Conservation (phyloP, 2,113 vertebrate species). For the Hippocampus abdominalis region DNA sequence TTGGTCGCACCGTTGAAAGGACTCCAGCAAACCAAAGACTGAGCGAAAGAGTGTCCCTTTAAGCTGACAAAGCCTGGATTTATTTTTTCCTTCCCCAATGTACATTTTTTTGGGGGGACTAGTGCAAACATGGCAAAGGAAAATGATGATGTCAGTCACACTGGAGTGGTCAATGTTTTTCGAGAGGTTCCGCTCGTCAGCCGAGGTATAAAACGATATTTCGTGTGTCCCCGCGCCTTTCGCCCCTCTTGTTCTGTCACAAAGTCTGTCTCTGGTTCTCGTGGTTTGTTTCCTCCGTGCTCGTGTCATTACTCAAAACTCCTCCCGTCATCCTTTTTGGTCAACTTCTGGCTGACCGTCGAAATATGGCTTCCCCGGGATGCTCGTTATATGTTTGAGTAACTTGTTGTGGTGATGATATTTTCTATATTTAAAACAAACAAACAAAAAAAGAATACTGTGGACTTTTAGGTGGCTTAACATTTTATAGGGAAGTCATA, state of each 20-base stretch:
- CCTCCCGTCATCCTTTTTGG: constrained; percentile 37
- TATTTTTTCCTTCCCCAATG: constrained; percentile 29
- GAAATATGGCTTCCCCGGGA: constrained; percentile 61
- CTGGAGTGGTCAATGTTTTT: constrained; percentile 44
- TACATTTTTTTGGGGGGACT: constrained; percentile 36
- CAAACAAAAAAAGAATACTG: constrained; percentile 74
- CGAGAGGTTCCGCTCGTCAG: constrained; percentile 51
- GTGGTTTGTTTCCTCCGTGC: constrained; percentile 59
- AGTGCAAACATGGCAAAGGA: constrained; percentile 25
- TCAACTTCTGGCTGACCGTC: constrained; percentile 55
- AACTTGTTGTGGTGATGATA: constrained; percentile 86
- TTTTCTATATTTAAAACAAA: constrained; percentile 78
- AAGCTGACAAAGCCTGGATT: constrained; percentile 55
- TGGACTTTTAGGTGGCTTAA: constrained; percentile 91
- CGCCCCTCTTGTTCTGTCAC: constrained; percentile 63
- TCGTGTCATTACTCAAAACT: constrained; percentile 53
- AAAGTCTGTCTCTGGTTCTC: constrained; percentile 54
- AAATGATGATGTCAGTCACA: constrained; percentile 42
- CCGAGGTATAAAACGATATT: constrained; percentile 45
- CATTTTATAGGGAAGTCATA: constrained; percentile 90
- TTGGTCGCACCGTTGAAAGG: constrained; percentile 48
- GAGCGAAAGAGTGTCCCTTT: constrained; percentile 72
- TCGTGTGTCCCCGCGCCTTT: constrained; percentile 32
- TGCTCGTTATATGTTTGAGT: constrained; percentile 83
- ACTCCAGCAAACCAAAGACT: constrained; percentile 76